Base-by-base conservation (phyloP, 2,797 vertebrate species). In the Erpetoichthys calabaricus region DNA sequence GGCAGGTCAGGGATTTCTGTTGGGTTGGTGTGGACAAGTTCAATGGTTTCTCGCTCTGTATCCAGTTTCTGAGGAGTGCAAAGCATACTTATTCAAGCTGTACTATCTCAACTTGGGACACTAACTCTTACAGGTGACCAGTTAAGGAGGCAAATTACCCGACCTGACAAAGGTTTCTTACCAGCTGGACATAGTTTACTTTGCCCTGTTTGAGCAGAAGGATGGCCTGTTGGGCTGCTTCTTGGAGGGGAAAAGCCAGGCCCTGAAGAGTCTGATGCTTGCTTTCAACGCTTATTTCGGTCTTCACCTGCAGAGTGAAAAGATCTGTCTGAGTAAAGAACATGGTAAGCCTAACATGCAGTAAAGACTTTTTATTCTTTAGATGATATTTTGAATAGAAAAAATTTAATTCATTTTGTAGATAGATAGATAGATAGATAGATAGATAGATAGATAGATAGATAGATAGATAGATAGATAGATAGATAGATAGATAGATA, bases 151-250 rank as follows among this genome's bases (percentile, higher is more conserved):
- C 25, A 25, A 25, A 25, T 25, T 25, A 25, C 25, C 25, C 25
- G 25, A 25, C 25, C 25, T 25, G 25, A 25, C 25, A 25, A 25
- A 25, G 8, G 53, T 46, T 41, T 4, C 88, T 75, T 74, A 98
- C 96, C 85, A 99, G 82, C 72, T 99, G 96, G 65, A 99, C 91
- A 71, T 99, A 99, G 81, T 98, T 96, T 76, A 98, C 82, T 7
- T 79, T 84, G 73, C 81, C 91, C 77, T 91, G 86, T 68, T 83
- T 91, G 66, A 98, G 90, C 1, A 91, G 88, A 73, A 87, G 85
- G 60, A 99, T 84, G 49, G 95, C 95, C 67, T 80, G 80, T 72
- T 90, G 92, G 47, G 90, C 92, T 9, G 89, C 89, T 4, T 86
- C 82, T 75, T 96, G 91, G 64, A 98, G 73, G 2, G 96, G 96